These are phyloP conservation scores for Naso thynnoides DNA, from an alignment of 2,797 vertebrate species.

Conservation along the genomic window DNA sequence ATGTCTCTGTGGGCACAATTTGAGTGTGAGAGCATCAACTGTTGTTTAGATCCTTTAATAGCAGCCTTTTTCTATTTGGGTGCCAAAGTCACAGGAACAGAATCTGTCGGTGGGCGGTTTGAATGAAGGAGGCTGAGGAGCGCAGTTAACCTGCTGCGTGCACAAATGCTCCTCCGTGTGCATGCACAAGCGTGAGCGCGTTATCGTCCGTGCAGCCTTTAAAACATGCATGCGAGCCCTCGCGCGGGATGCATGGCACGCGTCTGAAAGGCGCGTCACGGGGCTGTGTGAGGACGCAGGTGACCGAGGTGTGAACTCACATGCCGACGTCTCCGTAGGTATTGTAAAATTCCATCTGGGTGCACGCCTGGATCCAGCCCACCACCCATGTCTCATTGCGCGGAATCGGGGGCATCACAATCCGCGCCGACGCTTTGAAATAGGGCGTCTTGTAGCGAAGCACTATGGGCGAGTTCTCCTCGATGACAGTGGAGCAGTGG, in stretches of 20 bases:
- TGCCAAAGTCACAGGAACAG: constrained; percentile 82
- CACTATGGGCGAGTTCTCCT: constrained; percentile 97
- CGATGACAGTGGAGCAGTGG: constrained; percentile 93
- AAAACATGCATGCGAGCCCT: constrained; percentile 6
- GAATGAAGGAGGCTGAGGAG: constrained; percentile 72
- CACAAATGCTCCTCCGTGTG: constrained; percentile 66
- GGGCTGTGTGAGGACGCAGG: constrained; percentile 21
- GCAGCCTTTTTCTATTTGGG: constrained; percentile 79
- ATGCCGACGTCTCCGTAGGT: constrained; percentile 95
- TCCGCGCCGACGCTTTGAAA: constrained; percentile 95
- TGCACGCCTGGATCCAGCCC: constrained; percentile 99
- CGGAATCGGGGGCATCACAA: constrained; percentile 95
- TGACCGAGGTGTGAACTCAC: constrained; percentile 83
- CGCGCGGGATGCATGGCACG: not conserved
- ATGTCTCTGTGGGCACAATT: constrained; percentile 57
- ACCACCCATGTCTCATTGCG: constrained; percentile 97
- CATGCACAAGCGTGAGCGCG: constrained; percentile 23
- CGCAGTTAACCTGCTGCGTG: constrained; percentile 75
- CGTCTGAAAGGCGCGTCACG: constrained; percentile 9
- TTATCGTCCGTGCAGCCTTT: not conserved
- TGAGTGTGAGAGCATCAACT: constrained; percentile 70
- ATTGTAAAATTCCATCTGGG: constrained; percentile 99
- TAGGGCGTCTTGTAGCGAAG: constrained; percentile 98
- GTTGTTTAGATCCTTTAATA: constrained; percentile 78
- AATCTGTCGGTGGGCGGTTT: constrained; percentile 81